These are phyloP conservation scores for Phasia obesa DNA, from an alignment of 2,888 invertebrate species.

Conservation along the genomic window DNA sequence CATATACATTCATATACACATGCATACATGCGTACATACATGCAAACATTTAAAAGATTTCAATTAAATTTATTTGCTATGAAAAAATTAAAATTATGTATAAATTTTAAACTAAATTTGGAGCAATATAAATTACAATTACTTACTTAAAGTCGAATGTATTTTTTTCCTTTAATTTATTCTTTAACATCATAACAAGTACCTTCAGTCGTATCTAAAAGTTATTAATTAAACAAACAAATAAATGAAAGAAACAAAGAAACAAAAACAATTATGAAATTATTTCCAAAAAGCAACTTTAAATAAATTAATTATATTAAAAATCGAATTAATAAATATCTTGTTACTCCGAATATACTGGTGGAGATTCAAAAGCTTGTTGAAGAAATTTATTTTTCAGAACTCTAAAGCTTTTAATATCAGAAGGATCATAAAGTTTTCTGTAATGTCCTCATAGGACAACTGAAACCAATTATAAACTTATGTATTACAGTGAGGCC, in stretches of 20 bases:
- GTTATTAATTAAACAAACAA: constrained; percentile 39
- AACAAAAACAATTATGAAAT: constrained; percentile 18
- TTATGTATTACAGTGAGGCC: no score
- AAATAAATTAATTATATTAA: constrained; percentile 62
- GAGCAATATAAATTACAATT: constrained; percentile 45
- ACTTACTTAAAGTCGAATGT: constrained; percentile 12
- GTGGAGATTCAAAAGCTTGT: constrained; percentile 8
- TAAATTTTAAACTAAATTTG: constrained; percentile 28
- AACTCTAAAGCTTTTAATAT: no score
- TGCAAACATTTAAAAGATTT: no score
- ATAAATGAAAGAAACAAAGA: constrained; percentile 1
- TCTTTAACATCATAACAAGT: constrained; percentile 50
- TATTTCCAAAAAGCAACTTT: constrained; percentile 40
- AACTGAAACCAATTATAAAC: no score
- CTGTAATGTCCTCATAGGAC: no score
- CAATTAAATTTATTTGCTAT: constrained; percentile 39
- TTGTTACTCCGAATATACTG: constrained; percentile 48
- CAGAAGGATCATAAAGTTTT: no score
- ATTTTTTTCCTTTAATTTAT: constrained; percentile 22
- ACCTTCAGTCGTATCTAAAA: constrained; percentile 62
- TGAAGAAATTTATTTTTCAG: neutral
- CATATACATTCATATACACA: no score
- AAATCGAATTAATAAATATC: constrained; percentile 43
- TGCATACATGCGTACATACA: neutral
- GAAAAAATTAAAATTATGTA: constrained; percentile 11